Conservation (phyloP, 1,140 invertebrate species). For the Andricus grossulariae region DNA sequence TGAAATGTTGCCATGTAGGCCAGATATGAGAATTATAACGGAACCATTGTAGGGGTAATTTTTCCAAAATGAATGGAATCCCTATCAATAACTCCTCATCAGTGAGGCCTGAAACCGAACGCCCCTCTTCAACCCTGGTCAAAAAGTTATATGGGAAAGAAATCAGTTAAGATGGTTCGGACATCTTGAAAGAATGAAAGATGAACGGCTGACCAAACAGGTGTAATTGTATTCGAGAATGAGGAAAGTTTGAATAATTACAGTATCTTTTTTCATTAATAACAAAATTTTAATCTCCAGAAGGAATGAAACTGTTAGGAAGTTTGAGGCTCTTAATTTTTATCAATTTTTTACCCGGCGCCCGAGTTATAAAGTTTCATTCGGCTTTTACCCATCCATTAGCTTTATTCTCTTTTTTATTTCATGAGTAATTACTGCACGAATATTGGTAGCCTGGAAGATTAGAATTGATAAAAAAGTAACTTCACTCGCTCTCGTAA, state of each 20-base stretch:
- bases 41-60: too few relatives aligned
- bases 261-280: not conserved
- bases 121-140: too few relatives aligned
- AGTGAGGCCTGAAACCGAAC: too few relatives aligned
- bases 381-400: slow-evolving; percentile 15
- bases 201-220: too few relatives aligned
- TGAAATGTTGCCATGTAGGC: too few relatives aligned
- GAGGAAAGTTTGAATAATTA: not conserved
- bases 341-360: slow-evolving; percentile 14
- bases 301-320: slow-evolving; percentile 1
- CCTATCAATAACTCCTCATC: too few relatives aligned
- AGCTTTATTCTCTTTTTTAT: slow-evolving; percentile 8
- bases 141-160: too few relatives aligned
- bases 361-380: slow-evolving; percentile 12
- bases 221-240: not conserved
- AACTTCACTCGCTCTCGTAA: not conserved
- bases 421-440: slow-evolving; percentile 14
- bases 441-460: not conserved
- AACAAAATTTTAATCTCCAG: not conserved
- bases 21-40: too few relatives aligned
- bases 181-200: too few relatives aligned
- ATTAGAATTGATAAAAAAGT: not conserved
- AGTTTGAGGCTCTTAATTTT: slow-evolving; percentile 11
- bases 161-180: too few relatives aligned
- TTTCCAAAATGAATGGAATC: too few relatives aligned